Base-by-base conservation (phyloP, 2,113 vertebrate species). In the Leucopsar rothschildi region DNA sequence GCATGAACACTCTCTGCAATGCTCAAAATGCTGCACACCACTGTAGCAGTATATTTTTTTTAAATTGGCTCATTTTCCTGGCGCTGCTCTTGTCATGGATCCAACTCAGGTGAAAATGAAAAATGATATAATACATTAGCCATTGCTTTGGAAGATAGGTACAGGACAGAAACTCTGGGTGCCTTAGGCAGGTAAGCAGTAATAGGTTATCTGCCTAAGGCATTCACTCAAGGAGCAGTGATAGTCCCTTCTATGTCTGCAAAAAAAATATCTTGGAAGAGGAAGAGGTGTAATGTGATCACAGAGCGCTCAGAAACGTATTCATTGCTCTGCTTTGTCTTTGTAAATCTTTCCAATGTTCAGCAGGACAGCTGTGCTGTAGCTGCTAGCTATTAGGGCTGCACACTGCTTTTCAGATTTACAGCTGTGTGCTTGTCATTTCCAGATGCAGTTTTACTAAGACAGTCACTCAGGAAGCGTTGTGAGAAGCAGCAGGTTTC, bases 401-500 rank as follows among this genome's bases (percentile, higher is more conserved):
- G 89, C 97, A 97, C 94, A 97, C 96, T 95, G 96, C 71, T 83
- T 83, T 90, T 97, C 97, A 98, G 97, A 98, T 98, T 97, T 98
- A 98, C 97, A 98, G 96, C 97, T 96, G 96, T 69, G 91, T 56
- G 90, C 97, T 97, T 96, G 97, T 98, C 98, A 97, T 97, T 98
- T 98, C 98, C 98, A 98, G 98, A 98, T 98, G 97, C 97, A 97
- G 95, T 97, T 98, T 98, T 95, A 96, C 95, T 96, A 96, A 97
- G 97, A 98, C 96, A 98, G 98, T 98, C 96, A 92, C 97, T 97
- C 98, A 97, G 97, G 97, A 98, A 98, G 97, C 81, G 59, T 97
- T 96, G 97, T 97, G 97, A 98, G 97, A 98, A 98, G 97, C 98
- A 98, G 97, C 97, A 97, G 98, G 98, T 98, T 98, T 96, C 97